Evolutionary conservation across 2,113 vertebrate species (phyloP).

Genomic region (Hippocampus zosterae): DNA sequence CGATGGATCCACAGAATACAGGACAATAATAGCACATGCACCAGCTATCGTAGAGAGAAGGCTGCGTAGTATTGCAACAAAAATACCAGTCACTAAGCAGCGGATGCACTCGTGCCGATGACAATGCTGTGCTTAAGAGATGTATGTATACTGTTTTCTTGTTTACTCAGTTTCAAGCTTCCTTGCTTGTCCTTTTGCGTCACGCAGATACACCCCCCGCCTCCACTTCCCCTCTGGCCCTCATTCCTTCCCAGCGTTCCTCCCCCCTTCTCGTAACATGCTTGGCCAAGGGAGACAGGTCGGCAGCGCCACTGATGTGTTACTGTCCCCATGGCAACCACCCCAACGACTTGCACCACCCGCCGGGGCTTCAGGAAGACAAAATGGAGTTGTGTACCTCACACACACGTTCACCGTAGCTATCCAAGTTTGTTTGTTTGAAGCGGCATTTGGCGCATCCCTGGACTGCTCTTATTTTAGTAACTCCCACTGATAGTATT

Average conservation of each 20-base stretch:
- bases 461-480: constrained; percentile 71
- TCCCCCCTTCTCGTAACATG: constrained; percentile 59
- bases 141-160: constrained; percentile 9
- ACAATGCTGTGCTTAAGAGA: constrained; percentile 1
- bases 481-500: constrained; percentile 49
- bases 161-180: constrained; percentile 26
- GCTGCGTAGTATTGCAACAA: constrained; percentile 6
- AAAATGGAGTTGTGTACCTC: not conserved
- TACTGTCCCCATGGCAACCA: constrained; percentile 79
- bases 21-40: constrained; percentile 39
- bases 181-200: constrained; percentile 16
- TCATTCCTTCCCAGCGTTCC: constrained; percentile 26
- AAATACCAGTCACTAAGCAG: constrained; percentile 1
- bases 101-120: constrained; percentile 19
- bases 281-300: constrained; percentile 75
- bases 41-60: constrained; percentile 13
- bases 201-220: constrained; percentile 8
- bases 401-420: not conserved
- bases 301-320: constrained; percentile 78
- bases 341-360: constrained; percentile 45
- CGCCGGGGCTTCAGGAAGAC: not conserved
- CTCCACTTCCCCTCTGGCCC: constrained; percentile 17
- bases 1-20: constrained; percentile 29
- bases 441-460: constrained; percentile 63
- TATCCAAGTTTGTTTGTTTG: constrained; percentile 63